These are phyloP conservation scores for honey bee (Apis mellifera) DNA, from an alignment of 1,140 invertebrate genomes.

Conservation along the genomic window Amel_HAv3.1 CM009937.2:12576001-12576500, in stretches of 20 bases:
- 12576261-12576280: constrained; percentile 94
- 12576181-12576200: constrained; percentile 96
- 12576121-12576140: constrained; percentile 89
- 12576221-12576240: constrained; percentile 91
- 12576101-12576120: constrained; percentile 83
- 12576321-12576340: not conserved
- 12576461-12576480: no score
- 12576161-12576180: constrained; percentile 98
- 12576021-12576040: not conserved
- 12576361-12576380: no score
- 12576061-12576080: constrained; percentile 67
- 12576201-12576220: constrained; percentile 91
- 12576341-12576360: no score
- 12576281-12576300: constrained; percentile 97
- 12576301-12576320: constrained; percentile 81
- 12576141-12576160: constrained; percentile 98
- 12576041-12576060: constrained; percentile 42
- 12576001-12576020: not conserved
- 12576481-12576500: no score
- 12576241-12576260: constrained; percentile 95
- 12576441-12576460: no score
- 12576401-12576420: no score
- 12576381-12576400: no score
- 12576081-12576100: constrained; percentile 79
- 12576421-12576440: no score